These are phyloP conservation scores for Oreochromis tanganicae DNA, from an alignment of 2,113 vertebrate species.

Conservation along the genomic window DNA sequence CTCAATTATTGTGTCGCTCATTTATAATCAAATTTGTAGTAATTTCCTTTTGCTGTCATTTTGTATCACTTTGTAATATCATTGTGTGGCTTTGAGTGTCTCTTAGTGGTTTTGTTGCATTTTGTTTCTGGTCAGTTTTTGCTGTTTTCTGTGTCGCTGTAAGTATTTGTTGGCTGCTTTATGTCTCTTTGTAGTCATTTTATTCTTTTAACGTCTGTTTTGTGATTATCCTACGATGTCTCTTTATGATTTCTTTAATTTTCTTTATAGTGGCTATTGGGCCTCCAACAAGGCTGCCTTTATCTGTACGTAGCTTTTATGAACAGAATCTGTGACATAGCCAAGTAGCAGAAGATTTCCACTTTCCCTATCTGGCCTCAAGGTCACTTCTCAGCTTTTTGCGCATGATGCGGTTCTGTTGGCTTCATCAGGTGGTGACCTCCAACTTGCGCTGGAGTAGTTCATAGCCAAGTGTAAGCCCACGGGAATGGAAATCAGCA, in stretches of 20 bases:
- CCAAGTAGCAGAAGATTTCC: background rate
- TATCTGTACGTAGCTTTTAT: background rate
- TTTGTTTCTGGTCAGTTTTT: background rate
- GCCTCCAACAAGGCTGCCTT: background rate
- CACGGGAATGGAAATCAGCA: background rate
- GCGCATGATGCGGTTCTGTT: background rate
- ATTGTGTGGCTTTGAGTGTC: background rate
- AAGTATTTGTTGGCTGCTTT: background rate
- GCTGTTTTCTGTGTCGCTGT: background rate
- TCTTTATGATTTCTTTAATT: background rate
- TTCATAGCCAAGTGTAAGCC: background rate
- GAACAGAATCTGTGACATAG: background rate
- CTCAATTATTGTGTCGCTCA: background rate
- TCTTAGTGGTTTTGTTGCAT: background rate
- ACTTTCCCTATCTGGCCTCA: background rate
- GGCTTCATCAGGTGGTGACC: background rate
- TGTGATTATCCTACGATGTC: rapidly evolving
- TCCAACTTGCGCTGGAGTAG: background rate
- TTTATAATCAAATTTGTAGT: background rate
- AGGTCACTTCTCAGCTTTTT: background rate
- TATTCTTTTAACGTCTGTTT: background rate
- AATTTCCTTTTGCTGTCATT: background rate
- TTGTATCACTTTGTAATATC: background rate
- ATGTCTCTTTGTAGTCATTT: background rate
- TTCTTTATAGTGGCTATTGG: background rate